Percentiles rank a stretch among this genome's conserved stretches.
These are phyloP conservation scores for Thymelicus lineola DNA, from an alignment of 2,888 invertebrate species.

Conservation along the genomic window DNA sequence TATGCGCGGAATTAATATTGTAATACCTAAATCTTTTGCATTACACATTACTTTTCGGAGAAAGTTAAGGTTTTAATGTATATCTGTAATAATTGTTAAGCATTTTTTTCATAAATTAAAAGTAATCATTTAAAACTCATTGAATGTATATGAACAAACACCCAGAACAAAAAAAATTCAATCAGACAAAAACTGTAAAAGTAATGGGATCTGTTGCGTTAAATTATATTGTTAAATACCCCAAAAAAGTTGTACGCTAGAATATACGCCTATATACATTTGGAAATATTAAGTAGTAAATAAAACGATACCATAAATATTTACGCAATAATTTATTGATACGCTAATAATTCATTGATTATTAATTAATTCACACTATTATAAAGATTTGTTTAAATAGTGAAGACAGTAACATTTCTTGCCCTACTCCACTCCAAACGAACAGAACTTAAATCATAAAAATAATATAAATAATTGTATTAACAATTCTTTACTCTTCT, in stretches of 20 bases:
- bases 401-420: constrained; percentile 70
- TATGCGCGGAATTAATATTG: neutral
- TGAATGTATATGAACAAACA: too few relatives aligned
- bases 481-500: constrained; percentile 28
- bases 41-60: too few relatives aligned
- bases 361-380: constrained; percentile 71
- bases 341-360: constrained; percentile 81
- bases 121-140: too few relatives aligned
- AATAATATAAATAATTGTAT: constrained; percentile 30
- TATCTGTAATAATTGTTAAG: too few relatives aligned
- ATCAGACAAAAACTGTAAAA: too few relatives aligned
- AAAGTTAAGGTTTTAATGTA: too few relatives aligned
- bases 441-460: constrained; percentile 27
- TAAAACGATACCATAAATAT: constrained; percentile 50
- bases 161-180: too few relatives aligned
- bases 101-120: too few relatives aligned
- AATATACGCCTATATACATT: too few relatives aligned
- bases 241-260: too few relatives aligned
- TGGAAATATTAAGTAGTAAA: constrained; percentile 36
- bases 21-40: neutral
- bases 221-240: too few relatives aligned
- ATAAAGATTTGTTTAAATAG: constrained; percentile 69
- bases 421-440: constrained; percentile 32
- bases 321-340: constrained; percentile 82
- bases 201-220: too few relatives aligned